Evolutionary conservation across 2,888 invertebrate genomes (phyloP).

Genomic region (Helleia helle): DNA sequence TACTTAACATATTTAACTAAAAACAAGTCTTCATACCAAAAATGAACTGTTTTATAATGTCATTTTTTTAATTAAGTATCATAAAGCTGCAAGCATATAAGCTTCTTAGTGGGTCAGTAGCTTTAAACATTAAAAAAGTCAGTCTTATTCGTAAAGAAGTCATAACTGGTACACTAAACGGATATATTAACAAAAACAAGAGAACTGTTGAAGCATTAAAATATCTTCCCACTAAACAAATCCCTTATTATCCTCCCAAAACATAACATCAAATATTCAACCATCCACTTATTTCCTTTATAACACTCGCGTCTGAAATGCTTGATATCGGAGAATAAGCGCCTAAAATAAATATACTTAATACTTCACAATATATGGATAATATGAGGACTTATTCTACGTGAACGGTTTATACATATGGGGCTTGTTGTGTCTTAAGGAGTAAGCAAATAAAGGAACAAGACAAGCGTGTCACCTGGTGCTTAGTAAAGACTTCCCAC

Average conservation of each 20-base stretch:
- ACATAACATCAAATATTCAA: background rate
- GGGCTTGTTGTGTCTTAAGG: slow-evolving; percentile 32
- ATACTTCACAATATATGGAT: slow-evolving; percentile 38
- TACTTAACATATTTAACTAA: too few species aligned
- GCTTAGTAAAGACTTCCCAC: slow-evolving; percentile 42
- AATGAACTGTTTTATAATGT: background rate
- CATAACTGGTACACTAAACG: too few species aligned
- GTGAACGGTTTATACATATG: slow-evolving; percentile 34
- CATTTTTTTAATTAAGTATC: too few species aligned
- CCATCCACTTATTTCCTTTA: background rate
- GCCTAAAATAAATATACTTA: slow-evolving; percentile 31
- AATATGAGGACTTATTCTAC: slow-evolving; percentile 53
- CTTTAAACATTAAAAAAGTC: too few species aligned
- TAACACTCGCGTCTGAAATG: slow-evolving; percentile 2
- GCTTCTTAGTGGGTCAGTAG: too few species aligned
- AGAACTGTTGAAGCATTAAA: too few species aligned
- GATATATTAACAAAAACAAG: too few species aligned
- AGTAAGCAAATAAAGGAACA: slow-evolving; percentile 49
- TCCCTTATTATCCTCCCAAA: background rate
- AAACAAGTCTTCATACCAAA: too few species aligned
- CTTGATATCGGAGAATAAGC: slow-evolving; percentile 18
- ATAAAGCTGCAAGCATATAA: too few species aligned
- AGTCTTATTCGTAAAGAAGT: too few species aligned
- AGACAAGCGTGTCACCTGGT: slow-evolving; percentile 43
- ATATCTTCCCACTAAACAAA: too few species aligned